These are phyloP conservation scores for Stegastes partitus DNA, from an alignment of 2,113 vertebrate genomes.

Conservation along the genomic window DNA sequence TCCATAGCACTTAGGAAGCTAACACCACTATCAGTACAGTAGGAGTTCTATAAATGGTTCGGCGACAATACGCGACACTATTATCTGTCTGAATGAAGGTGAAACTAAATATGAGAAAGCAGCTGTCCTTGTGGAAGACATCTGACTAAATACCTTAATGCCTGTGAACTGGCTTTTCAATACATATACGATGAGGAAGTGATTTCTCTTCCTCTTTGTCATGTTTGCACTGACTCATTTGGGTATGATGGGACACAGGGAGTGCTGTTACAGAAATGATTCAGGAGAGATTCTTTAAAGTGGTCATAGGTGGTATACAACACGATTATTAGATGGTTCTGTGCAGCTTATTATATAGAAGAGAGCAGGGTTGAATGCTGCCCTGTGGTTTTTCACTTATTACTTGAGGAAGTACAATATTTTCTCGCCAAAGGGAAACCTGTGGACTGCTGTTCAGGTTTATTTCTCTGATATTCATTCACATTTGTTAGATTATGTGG, in stretches of 20 bases:
- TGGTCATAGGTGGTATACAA: not conserved
- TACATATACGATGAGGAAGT: no score
- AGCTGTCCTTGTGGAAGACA: not conserved
- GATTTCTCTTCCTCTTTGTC: not conserved
- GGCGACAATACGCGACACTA: not conserved
- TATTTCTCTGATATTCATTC: not conserved
- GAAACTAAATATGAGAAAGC: conserved; percentile 1
- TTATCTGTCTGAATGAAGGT: not conserved
- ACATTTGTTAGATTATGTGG: not conserved
- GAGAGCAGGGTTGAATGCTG: not conserved
- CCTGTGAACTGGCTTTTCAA: not conserved
- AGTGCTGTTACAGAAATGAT: not conserved
- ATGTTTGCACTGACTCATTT: not conserved
- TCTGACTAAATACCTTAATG: not conserved
- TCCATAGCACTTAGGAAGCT: not conserved
- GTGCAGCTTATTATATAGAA: not conserved
- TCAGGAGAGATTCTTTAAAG: not conserved
- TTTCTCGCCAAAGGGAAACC: not conserved
- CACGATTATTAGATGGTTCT: not conserved
- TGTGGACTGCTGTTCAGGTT: not conserved
- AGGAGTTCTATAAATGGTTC: not conserved
- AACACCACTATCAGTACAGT: not conserved
- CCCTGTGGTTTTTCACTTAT: no score
- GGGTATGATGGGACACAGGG: not conserved
- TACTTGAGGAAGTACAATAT: no score